Percentiles rank a stretch among this genome's conserved stretches.
Evolutionary conservation across 2,888 invertebrate species (phyloP).

Genomic region (Ormia ochracea): DNA sequence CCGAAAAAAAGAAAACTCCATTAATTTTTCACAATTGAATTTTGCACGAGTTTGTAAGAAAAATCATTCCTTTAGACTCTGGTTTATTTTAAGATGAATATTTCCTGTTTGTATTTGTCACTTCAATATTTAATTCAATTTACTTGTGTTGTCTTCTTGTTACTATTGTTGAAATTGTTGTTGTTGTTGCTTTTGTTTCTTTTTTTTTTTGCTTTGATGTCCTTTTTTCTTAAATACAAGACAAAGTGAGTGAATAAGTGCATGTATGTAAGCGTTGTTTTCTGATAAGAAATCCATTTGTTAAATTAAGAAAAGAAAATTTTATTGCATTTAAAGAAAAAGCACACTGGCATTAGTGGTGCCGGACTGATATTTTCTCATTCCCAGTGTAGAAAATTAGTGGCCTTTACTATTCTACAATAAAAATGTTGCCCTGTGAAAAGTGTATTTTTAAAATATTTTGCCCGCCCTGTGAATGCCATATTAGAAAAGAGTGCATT

Average conservation of each 20-base stretch:
- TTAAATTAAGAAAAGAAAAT: constrained; percentile 53
- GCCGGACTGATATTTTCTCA: no score
- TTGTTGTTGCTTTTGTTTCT: constrained; percentile 11
- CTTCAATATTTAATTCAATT: constrained; percentile 56
- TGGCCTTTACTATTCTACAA: no score
- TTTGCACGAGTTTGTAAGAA: background rate
- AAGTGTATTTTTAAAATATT: no score
- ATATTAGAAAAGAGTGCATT: no score
- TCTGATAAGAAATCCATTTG: constrained; percentile 62
- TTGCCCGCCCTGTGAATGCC: no score
- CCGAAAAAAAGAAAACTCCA: no score
- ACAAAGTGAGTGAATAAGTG: constrained; percentile 25
- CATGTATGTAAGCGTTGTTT: constrained; percentile 38
- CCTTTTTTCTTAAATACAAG: constrained; percentile 2
- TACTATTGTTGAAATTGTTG: constrained; percentile 3
- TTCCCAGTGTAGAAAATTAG: no score
- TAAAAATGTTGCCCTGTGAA: no score
- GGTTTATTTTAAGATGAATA: background rate
- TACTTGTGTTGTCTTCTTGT: constrained; percentile 33
- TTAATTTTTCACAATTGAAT: no score
- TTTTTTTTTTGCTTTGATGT: no score
- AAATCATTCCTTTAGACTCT: constrained; percentile 7
- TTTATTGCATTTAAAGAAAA: background rate
- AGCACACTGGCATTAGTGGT: background rate
- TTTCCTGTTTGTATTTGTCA: constrained; percentile 45